phyloP scores from a whole-genome alignment of 2,797 vertebrate species.

The Rhinella marina region DNA sequence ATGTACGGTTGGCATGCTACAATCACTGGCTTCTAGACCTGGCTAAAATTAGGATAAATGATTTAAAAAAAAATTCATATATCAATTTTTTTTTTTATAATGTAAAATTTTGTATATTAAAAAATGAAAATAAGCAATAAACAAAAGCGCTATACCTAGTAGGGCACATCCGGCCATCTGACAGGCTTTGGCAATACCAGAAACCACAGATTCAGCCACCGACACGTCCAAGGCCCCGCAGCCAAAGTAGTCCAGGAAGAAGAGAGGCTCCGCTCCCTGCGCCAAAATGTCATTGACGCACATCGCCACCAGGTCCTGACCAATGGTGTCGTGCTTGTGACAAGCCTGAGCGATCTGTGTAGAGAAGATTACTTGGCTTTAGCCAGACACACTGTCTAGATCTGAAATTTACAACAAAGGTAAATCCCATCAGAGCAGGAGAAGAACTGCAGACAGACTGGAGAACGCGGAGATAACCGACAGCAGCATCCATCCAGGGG shows the following conservation, averaged over 20 bases:
- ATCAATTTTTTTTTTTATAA: too few relatives aligned
- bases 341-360: slow-evolving; percentile 87
- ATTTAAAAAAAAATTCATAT: too few relatives aligned
- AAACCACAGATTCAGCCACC: slow-evolving; percentile 80
- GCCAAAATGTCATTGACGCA: slow-evolving; percentile 95
- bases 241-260: slow-evolving; percentile 97
- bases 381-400: background rate
- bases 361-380: background rate
- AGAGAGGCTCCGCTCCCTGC: slow-evolving; percentile 95
- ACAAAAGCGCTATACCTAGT: slow-evolving; percentile 78
- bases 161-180: slow-evolving; percentile 88
- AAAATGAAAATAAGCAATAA: background rate
- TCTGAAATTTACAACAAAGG: too few relatives aligned
- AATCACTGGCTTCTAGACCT: too few relatives aligned
- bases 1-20: too few relatives aligned
- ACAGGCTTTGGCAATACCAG: slow-evolving; percentile 88
- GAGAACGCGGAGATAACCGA: too few relatives aligned
- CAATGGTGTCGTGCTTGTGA: slow-evolving; percentile 81
- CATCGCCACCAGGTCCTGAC: slow-evolving; percentile 97
- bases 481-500: too few relatives aligned
- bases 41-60: too few relatives aligned
- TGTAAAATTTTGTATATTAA: too few relatives aligned
- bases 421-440: too few relatives aligned
- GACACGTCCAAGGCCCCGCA: slow-evolving; percentile 88
- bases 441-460: too few relatives aligned